Evolutionary conservation across 2,797 vertebrate species (phyloP), one percentile per base, ranked within the genome.

Genomic region (Phataginus tetradactyla): DNA sequence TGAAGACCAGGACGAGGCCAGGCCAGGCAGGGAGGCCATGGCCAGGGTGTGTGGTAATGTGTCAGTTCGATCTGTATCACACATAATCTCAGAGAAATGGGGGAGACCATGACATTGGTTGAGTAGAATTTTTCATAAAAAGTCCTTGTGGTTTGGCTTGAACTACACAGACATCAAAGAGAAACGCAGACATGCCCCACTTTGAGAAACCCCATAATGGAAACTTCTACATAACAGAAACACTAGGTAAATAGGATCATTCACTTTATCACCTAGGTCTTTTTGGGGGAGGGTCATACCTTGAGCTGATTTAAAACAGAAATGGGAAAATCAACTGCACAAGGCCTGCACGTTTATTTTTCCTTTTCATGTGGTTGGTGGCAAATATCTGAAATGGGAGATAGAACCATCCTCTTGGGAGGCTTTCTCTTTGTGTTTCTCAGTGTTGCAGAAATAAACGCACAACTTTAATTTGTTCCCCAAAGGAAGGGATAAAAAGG

Each of bases 391-490:
- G 68, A 71, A 83, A 75, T 17, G 37, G 83, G 81, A 92, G 95
- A 89, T 15, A 42, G n/a, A 85, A 87, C 42, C 37, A 29, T 86
- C 64, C 79, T 87, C 93, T 91, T 1, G 71, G 88, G 92, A 88
- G 37, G 61, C 18, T 86, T 94, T 91, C 55, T 86, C 51, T 91
- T 89, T 90, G 89, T 74, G 84, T 95, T 97, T 94, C 74, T 91
- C 79, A 88, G 7, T 59, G 61, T 80, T 92, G 63, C 91, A 91
- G 94, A 97, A 97, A 95, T 93, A 95, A 96, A 95, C 71, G 95
- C 49, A 85, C 45, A 92, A 75, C 86, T 95, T 92, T 91, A 95
- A 96, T 96, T 94, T 95, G 89, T 97, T 97, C 89, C 69, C 96
- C 90, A 90, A 96, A 86, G 59, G 77, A 96, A 64, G 66, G 51